Base-by-base conservation (phyloP, 2,888 invertebrate species). In the Lamellibrachia columna region DNA sequence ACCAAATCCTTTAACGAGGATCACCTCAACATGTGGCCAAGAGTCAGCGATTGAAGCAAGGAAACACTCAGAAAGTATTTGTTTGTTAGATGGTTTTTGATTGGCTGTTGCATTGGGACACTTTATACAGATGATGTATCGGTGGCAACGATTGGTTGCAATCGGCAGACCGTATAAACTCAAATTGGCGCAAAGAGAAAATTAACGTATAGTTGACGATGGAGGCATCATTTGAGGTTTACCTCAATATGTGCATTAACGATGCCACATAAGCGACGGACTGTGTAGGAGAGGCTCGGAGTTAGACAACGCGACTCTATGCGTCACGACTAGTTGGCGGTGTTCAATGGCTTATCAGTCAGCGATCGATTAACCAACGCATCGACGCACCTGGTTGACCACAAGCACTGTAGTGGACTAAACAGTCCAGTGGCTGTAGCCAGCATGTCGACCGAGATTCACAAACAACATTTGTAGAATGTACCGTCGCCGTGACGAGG, bases 311-410 rank as follows among this genome's bases (percentile, higher is more conserved):
- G 1, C 75, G 15, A 0, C 22, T 22, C 22, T 75, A 75, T 22
- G 75, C 6, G 75, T 75, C 75, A 75, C 75, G n/a, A 75, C 75
- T 75, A 6, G 22, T 3, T 22, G 75, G 75, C 75, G n/a, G 15
- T 75, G 75, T 75, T 75, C 22, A 75, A 75, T 75, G n/a, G 22
- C n/a, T 75, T 75, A 75, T 75, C 75, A n/a, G 75, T 75, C 75
- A 75, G 22, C 75, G n/a, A 75, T 75, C 75, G 75, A 75, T 75
- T 75, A 75, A 22, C 22, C 15, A 15, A 75, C 75, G 75, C 75
- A 75, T 75, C 75, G 75, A 75, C 75, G 75, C 75, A 75, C 75
- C 75, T 75, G 75, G 75, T 2, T 75, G 75, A 75, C 75, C 75
- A 75, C 75, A 75, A 22, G 75, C 55, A 75, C 15, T n/a, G 2